phyloP scores from a whole-genome alignment of 2,113 vertebrate genomes.

The Phalacrocorax brasilianus region DNA sequence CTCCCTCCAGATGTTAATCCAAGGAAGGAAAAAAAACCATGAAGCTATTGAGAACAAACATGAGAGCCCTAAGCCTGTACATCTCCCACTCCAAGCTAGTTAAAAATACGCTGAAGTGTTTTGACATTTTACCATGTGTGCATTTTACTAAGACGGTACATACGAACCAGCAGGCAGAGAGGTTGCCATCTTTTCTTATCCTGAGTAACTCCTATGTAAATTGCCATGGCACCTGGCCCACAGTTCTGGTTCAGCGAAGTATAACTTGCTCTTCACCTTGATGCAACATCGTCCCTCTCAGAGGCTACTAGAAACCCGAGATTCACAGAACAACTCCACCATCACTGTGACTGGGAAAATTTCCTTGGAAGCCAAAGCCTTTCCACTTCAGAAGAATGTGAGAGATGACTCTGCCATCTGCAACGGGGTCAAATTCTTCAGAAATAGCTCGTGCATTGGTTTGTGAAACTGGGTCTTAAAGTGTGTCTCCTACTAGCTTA shows the following conservation, averaged over 20 bases:
- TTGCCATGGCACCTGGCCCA: neutral
- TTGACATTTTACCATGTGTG: neutral
- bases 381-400: rapidly evolving
- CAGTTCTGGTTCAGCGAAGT: neutral
- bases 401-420: neutral
- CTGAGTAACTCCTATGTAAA: neutral
- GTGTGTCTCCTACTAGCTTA: neutral
- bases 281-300: neutral
- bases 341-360: neutral
- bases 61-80: neutral
- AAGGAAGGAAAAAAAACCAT: neutral
- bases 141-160: rapidly evolving
- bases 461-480: neutral
- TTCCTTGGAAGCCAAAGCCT: neutral
- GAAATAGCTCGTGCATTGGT: neutral
- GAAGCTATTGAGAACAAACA: neutral
- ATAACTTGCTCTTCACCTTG: neutral
- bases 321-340: neutral
- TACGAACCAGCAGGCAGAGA: neutral
- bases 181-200: neutral
- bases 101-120: neutral
- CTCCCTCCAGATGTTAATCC: neutral
- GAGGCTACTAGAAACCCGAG: neutral
- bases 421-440: neutral
- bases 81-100: neutral